Percentiles rank a stretch among this genome's conserved stretches.
Evolutionary conservation across 2,888 invertebrate genomes (phyloP).

Genomic region (Drosophila prostipennis): DNA sequence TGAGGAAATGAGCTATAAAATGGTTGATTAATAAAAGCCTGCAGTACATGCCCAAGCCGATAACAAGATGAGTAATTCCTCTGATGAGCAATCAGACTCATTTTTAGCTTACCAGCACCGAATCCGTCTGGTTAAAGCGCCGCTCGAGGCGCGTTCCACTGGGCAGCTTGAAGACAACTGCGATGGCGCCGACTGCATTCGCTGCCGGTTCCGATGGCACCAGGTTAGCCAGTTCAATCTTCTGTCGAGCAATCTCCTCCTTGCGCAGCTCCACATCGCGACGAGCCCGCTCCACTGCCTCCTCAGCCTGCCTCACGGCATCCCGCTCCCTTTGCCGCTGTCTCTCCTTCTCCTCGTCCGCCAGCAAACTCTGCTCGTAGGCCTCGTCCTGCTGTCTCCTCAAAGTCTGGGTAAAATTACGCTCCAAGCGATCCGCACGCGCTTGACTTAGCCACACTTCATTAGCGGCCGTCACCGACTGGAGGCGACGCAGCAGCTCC

Average conservation of each 20-base stretch:
- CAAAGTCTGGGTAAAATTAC: conserved; percentile 93
- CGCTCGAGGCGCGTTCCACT: conserved; percentile 94
- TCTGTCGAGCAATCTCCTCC: conserved; percentile 88
- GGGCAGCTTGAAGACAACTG: conserved; percentile 95
- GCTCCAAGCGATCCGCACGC: conserved; percentile 92
- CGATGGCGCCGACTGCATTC: conserved; percentile 89
- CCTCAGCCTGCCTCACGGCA: conserved; percentile 85
- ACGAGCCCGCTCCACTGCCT: conserved; percentile 85
- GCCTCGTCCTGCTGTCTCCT: conserved; percentile 97
- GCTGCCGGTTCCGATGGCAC: conserved; percentile 91
- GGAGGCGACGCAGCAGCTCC: conserved; percentile 89
- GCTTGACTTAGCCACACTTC: conserved; percentile 94
- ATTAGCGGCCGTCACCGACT: conserved; percentile 92
- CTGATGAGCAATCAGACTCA: not conserved
- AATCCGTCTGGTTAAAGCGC: conserved; percentile 92
- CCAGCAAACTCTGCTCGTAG: conserved; percentile 94
- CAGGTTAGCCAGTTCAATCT: conserved; percentile 87
- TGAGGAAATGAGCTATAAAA: too few species aligned
- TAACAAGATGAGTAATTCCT: not conserved
- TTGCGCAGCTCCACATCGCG: conserved; percentile 85
- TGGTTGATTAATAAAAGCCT: too few species aligned
- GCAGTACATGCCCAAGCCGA: not conserved
- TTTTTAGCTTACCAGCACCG: conserved; percentile 89
- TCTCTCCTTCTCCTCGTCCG: conserved; percentile 97
- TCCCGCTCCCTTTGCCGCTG: conserved; percentile 87